A percentile compares a stretch with the other conserved stretches of the same genome.
phyloP scores from a whole-genome alignment of 2,113 vertebrate species.

The Tetrao urogallus region DNA sequence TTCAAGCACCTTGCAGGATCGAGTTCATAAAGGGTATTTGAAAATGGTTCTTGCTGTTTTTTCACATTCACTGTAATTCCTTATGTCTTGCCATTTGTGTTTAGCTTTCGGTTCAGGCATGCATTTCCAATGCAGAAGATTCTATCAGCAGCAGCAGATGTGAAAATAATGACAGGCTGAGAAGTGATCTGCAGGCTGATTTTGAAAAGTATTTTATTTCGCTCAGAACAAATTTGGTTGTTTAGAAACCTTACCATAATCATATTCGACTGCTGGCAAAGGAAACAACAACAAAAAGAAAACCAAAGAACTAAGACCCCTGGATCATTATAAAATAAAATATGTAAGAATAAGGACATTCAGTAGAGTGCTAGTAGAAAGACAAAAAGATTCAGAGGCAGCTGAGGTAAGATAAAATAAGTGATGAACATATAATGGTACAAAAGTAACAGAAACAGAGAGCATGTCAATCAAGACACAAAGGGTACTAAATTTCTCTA shows the following conservation, averaged over 20 bases:
- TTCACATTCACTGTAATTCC: constrained; percentile 3
- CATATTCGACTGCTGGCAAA: neutral
- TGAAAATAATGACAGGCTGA: constrained; percentile 43
- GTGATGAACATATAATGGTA: neutral
- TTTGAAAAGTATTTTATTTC: constrained; percentile 47
- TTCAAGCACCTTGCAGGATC: neutral
- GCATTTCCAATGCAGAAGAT: constrained; percentile 25
- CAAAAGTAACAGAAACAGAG: neutral
- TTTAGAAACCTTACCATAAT: constrained; percentile 32
- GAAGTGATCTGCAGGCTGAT: constrained; percentile 23
- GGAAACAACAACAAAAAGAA: neutral
- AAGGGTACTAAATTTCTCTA: neutral
- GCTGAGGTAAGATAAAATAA: neutral
- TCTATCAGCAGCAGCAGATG: constrained; percentile 14
- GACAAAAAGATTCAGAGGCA: neutral
- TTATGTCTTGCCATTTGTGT: neutral
- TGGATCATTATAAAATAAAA: neutral
- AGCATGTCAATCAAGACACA: neutral
- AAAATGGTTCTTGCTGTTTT: neutral
- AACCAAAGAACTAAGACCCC: neutral
- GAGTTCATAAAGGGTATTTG: neutral
- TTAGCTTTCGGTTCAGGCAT: neutral
- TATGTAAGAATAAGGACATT: neutral
- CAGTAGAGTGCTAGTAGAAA: neutral
- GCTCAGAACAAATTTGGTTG: constrained; percentile 17